Conservation (phyloP, 2,888 invertebrate genomes). For the Abscondita cerata region DNA sequence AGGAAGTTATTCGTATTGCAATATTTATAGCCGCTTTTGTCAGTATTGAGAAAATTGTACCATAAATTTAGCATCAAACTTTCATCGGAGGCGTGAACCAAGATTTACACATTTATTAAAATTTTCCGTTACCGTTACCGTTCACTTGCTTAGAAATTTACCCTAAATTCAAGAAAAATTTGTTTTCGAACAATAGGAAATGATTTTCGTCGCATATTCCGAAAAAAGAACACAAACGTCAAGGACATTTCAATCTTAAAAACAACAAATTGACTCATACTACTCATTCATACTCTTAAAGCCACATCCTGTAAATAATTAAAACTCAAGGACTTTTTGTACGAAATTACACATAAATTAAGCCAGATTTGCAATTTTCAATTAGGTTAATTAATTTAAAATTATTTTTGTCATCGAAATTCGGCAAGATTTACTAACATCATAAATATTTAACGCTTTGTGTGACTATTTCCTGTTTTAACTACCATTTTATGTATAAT, state of each 20-base stretch:
- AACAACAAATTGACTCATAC: conserved; percentile 25
- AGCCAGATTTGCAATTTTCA: conserved; percentile 8
- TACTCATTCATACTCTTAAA: conserved; percentile 31
- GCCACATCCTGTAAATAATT: conserved; percentile 34
- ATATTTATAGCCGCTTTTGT: too few relatives aligned
- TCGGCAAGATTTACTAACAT: conserved; percentile 18
- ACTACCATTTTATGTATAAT: conserved; percentile 19
- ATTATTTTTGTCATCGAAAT: conserved; percentile 9
- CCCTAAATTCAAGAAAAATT: not conserved
- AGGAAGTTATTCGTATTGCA: too few relatives aligned
- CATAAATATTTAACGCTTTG: conserved; percentile 33
- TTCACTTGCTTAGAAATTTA: conserved; percentile 21
- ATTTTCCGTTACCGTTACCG: conserved; percentile 17
- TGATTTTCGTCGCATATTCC: not conserved
- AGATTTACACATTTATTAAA: conserved; percentile 19
- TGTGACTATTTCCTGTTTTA: conserved; percentile 21
- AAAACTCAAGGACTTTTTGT: conserved; percentile 22
- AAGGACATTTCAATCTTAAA: conserved; percentile 22
- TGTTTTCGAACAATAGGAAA: not conserved
- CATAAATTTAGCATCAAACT: conserved; percentile 15
- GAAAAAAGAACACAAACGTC: conserved; percentile 21
- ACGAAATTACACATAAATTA: conserved; percentile 13
- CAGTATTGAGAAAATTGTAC: conserved; percentile 2
- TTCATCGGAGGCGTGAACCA: conserved; percentile 22
- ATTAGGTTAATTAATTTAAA: conserved; percentile 11